Evolutionary conservation across 2,797 vertebrate species (phyloP).

Genomic region (Sebastes itinus): DNA sequence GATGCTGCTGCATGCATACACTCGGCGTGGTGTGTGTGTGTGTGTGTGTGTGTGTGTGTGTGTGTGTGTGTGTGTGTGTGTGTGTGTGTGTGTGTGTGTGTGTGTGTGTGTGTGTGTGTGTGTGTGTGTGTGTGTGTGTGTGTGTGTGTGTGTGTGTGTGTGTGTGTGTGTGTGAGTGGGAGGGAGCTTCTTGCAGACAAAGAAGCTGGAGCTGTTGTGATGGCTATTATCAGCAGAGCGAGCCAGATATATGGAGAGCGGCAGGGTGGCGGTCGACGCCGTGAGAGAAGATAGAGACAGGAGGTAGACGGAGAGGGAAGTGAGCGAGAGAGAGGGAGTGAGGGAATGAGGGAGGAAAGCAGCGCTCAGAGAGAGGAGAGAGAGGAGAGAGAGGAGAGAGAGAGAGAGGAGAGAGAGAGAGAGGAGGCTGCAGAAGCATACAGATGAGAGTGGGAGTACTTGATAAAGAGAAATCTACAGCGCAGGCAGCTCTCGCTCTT

Average conservation of each 20-base stretch:
- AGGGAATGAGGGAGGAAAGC: conserved; percentile 49
- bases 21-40: conserved; percentile 17
- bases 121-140: conserved; percentile 21
- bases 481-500: conserved; percentile 88
- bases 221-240: conserved; percentile 92
- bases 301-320: conserved; percentile 62
- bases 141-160: no score
- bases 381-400: conserved; percentile 28
- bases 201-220: conserved; percentile 91
- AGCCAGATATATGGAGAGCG: conserved; percentile 83
- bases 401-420: conserved; percentile 76
- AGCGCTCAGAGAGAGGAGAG: conserved; percentile 31
- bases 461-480: conserved; percentile 96
- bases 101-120: conserved; percentile 18
- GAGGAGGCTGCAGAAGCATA: conserved; percentile 92
- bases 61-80: conserved; percentile 38
- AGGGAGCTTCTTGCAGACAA: conserved; percentile 91
- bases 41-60: conserved; percentile 14
- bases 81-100: conserved; percentile 34
- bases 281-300: conserved; percentile 63
- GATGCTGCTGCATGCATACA: conserved; percentile 40
- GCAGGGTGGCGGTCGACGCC: conserved; percentile 59
- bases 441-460: conserved; percentile 99
- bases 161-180: conserved; percentile 42
- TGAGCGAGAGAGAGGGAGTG: conserved; percentile 33